Base-by-base conservation (phyloP, 2,797 vertebrate species). In the Urosaurus nigricauda region DNA sequence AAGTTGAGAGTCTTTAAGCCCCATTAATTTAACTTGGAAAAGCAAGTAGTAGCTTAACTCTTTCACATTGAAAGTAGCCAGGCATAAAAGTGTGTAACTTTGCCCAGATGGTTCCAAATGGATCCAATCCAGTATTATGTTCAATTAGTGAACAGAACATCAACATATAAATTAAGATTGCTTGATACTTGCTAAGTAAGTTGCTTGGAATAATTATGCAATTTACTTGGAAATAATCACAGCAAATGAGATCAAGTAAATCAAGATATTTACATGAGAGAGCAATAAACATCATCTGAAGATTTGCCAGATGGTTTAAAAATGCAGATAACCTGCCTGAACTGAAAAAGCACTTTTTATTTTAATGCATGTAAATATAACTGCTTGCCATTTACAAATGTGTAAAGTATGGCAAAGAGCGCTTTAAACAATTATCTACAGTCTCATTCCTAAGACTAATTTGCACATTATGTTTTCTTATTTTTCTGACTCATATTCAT, bases 291-390 rank as follows among this genome's bases (percentile, higher is more conserved):
- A 73, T 47, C 51, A 79, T 65, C 47, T 75, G n/a, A 77, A 68
- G 70, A 73, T 82, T 21, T 47, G 35, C 37, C 32, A 65, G 40
- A 35, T 60, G 71, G 71, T 75, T 75, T 75, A 12, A 83, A 75
- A 88, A 74, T 12, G 56, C 53, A 75, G 60, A 63, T 19, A 77
- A 37, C 75, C n/a, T 26, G 56, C 37, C 32, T 63, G 7, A 47
- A 63, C 51, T 32, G 5, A 68, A 78, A 68, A 83, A 84, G 17
- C 60, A 29, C 35, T 78, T 35, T 63, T 83, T 82, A 68, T 53
- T 68, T 75, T 82, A 63, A 53, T 88, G n/a, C 29, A 73, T 53
- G 47, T 40, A 78, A 78, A 83, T 68, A 17, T 82, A 87, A 63
- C 43, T 53, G 7, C 12, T 51, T 60, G 26, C 53, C 37, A 65